Evolutionary conservation across 2,797 vertebrate species (phyloP).

Genomic region (Peromyscus eremicus): DNA sequence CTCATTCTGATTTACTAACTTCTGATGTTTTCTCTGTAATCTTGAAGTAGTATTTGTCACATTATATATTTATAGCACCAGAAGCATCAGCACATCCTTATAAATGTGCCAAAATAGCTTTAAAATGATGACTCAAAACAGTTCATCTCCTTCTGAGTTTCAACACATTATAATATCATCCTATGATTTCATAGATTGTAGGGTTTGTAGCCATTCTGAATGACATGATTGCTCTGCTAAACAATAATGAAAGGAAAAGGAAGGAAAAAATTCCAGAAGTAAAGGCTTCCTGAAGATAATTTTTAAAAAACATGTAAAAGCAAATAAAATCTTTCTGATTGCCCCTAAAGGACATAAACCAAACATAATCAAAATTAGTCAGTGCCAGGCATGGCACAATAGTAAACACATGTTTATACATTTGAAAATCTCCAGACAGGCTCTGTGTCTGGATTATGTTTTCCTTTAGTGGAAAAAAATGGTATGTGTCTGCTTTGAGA

Average conservation of each 20-base stretch:
- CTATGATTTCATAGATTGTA: slow-evolving; percentile 30
- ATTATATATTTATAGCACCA: slow-evolving; percentile 50
- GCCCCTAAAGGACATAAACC: slow-evolving; percentile 64
- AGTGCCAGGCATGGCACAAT: slow-evolving; percentile 46
- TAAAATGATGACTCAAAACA: slow-evolving; percentile 32
- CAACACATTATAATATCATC: slow-evolving; percentile 40
- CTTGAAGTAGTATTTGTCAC: slow-evolving; percentile 39
- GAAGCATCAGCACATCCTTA: slow-evolving; percentile 16
- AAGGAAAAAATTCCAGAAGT: neutral
- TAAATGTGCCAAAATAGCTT: neutral
- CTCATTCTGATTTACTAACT: neutral
- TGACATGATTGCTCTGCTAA: slow-evolving; percentile 46
- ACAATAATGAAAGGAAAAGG: slow-evolving; percentile 50
- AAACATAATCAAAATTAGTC: slow-evolving; percentile 72
- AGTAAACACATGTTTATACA: slow-evolving; percentile 68
- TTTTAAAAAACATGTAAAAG: slow-evolving; percentile 31
- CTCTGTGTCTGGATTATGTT: slow-evolving; percentile 57
- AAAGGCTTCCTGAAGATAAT: slow-evolving; percentile 28
- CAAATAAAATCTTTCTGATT: slow-evolving; percentile 65
- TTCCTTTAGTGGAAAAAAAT: slow-evolving; percentile 15
- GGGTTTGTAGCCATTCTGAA: slow-evolving; percentile 38
- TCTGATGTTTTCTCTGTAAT: slow-evolving; percentile 45
- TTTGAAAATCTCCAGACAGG: slow-evolving; percentile 40
- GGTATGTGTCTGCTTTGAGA: slow-evolving; percentile 37
- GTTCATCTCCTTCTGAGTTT: slow-evolving; percentile 62